phyloP scores from a whole-genome alignment of 2,797 vertebrate species.

The Perodicticus potto region DNA sequence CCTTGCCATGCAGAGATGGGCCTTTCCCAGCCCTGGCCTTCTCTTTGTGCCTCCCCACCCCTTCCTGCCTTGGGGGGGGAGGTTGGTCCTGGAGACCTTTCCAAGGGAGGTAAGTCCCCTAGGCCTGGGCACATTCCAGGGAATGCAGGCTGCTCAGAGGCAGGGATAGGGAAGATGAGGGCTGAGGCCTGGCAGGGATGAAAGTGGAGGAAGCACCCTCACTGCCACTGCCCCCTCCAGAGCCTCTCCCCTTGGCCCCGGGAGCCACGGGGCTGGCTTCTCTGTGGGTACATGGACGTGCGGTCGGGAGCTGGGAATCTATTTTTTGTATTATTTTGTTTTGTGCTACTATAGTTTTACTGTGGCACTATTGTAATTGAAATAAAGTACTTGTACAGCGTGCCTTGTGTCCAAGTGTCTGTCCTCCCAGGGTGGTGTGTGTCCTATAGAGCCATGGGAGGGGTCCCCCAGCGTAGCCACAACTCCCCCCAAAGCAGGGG shows the following conservation, averaged over 20 bases:
- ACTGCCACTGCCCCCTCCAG: background rate
- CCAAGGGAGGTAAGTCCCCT: background rate
- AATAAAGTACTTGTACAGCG: conserved; percentile 80
- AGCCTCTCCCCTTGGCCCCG: background rate
- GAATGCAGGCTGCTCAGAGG: background rate
- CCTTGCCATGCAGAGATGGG: background rate
- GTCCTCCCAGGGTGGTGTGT: background rate
- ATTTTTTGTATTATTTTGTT: conserved; percentile 75
- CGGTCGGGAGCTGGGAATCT: conserved; percentile 61
- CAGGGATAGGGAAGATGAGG: background rate
- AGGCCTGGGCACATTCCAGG: background rate
- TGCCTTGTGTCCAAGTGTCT: background rate
- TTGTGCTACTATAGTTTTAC: conserved; percentile 77
- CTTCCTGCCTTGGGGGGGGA: background rate
- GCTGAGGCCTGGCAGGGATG: background rate
- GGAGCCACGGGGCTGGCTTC: background rate
- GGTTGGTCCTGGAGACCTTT: background rate
- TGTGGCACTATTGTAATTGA: conserved; percentile 77
- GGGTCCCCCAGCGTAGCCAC: background rate
- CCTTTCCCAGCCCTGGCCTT: background rate
- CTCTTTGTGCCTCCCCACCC: too few species aligned
- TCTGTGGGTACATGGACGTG: background rate
- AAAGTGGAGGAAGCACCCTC: background rate
- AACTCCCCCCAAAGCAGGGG: background rate
- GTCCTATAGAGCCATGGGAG: background rate